Evolutionary conservation across 1,140 invertebrate genomes (phyloP), one percentile per base, ranked within the genome.

Genomic region (Adoxophyes honmai): DNA sequence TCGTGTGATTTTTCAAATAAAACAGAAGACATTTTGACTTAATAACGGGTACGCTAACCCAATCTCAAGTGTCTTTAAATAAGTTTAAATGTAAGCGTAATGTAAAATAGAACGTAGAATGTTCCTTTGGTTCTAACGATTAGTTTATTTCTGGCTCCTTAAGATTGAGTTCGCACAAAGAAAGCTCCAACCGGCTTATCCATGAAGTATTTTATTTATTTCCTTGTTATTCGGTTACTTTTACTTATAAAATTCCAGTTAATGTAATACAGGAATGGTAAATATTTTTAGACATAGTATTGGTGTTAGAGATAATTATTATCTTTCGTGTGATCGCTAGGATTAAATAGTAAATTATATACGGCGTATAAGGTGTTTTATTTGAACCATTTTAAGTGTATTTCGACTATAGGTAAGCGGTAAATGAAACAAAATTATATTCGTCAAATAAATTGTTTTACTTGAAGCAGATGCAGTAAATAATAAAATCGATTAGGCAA

Each of bases 281-380:
- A 61, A 51, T 57, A 52, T 58, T 52, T 58, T 58, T 52, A 52
- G 48, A 38, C 8, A 37, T 52, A 58, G 18, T 39, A 54, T 72
- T 62, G 60, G 60, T 71, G 60, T 68, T 71, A 68, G 66, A 60
- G 44, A 64, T 66, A 64, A 68, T 42, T 58, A 9, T 64, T 66
- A 65, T 76, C 62, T 62, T 62, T 65, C 56, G 68, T 79, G 74
- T 77, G 74, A 70, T 72, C 52, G 48, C 56, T 68, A 64, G 56
- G 74, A 72, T 73, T 70, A 73, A 73, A 53, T 64, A 63, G 63
- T 59, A 33, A 59, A 58, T 56, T 59, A 39, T 55, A 55, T 54
- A 16, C 8, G 37, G 36, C 36, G 34, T 52, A 57, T 38, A 16
- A 2, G 48, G 44, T 48, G 8, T 57, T 62, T 62, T 55, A 62